Base-by-base conservation (phyloP, 2,797 vertebrate species). In the Mormyrus hasselquistii region DNA sequence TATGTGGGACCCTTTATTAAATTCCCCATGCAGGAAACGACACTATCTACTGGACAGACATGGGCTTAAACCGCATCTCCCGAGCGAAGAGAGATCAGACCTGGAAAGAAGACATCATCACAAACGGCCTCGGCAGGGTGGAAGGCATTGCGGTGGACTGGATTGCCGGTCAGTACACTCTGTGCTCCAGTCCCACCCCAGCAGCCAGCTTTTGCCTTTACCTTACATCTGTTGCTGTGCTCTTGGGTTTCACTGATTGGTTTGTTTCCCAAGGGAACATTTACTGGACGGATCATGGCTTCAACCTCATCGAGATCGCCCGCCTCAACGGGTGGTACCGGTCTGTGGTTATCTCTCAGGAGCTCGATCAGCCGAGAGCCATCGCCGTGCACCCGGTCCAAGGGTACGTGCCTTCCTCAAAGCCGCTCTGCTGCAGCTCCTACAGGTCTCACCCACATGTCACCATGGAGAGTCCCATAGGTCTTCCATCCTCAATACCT, bases 231-330 rank as follows among this genome's bases (percentile, higher is more conserved):
- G n/a, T 59, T 44, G 4, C 14, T 57, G 29, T 25, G 85, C 29
- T 52, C 85, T 14, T 34, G 52, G 14, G 19, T 6, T 41, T 57
- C 59, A 87, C 85, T 57, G 29, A 49, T 47, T 47, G 50, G 10
- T 52, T 86, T 41, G 4, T 90, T 88, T 69, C 59, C 62, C 65
- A 91, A 99, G 98, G 96, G 90, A 99, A 99, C 94, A 97, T 99
- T 88, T 99, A 99, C 89, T 99, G 99, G 99, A 98, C 98, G 3
- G 98, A 99, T 92, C 98, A 99, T 44, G 98, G 98, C 59, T 99
- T 99, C 92, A 98, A 98, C 94, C 96, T 99, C 89, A 98, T 99
- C 89, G 99, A 99, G 95, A 97, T 99, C 89, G 97, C 98, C 83
- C 97, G 97, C 91, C 96, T 99, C 91, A 98, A 97, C 90, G 99